Evolutionary conservation across 2,113 vertebrate genomes (phyloP).

Genomic region (Gymnogyps californianus): DNA sequence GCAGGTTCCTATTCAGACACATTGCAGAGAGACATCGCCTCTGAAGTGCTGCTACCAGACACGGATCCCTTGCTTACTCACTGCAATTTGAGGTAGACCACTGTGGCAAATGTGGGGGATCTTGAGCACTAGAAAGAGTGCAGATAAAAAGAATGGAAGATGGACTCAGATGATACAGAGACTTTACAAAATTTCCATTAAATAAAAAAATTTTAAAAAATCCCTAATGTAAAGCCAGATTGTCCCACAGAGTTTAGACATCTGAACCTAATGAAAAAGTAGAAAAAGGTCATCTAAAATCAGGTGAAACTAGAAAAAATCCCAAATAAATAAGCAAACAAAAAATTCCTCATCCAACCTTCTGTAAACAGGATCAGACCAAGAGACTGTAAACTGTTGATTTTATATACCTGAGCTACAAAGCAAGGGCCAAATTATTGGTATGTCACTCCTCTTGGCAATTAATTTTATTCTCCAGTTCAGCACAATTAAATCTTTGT

Average conservation of each 20-base stretch:
- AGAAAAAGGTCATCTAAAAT: not conserved
- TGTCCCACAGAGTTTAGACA: not conserved
- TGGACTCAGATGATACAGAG: not conserved
- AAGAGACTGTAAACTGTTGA: not conserved
- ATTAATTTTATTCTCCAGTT: not conserved
- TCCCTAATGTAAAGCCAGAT: not conserved
- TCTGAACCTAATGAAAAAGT: not conserved
- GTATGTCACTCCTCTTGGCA: not conserved
- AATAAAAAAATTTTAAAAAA: not conserved
- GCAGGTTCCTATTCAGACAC: not conserved
- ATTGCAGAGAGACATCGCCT: not conserved
- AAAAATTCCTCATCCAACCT: not conserved
- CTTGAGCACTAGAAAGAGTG: not conserved
- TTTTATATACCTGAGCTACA: not conserved
- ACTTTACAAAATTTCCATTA: not conserved
- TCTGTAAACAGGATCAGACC: not conserved
- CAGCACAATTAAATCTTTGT: not conserved
- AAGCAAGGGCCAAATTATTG: not conserved
- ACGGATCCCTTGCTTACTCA: not conserved
- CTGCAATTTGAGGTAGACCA: not conserved
- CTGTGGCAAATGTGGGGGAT: not conserved
- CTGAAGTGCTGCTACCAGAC: not conserved
- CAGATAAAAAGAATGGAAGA: not conserved
- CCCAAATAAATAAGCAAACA: not conserved
- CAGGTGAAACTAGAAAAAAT: not conserved